Percentiles rank a stretch among this genome's conserved stretches.
These are phyloP conservation scores for Chrysoperla carnea DNA, from an alignment of 1,140 invertebrate genomes.

Conservation along the genomic window DNA sequence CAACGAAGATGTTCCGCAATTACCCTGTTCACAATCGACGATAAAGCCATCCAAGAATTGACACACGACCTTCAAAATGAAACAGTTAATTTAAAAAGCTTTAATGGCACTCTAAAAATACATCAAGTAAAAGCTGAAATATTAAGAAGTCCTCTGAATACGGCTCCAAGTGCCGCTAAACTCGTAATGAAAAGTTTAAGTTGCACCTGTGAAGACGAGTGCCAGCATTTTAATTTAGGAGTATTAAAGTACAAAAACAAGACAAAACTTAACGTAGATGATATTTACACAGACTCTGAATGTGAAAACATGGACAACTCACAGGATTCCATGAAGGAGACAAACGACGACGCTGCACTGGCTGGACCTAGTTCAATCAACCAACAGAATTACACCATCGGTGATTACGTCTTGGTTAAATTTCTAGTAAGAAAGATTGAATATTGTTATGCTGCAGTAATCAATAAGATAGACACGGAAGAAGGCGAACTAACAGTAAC, in stretches of 20 bases:
- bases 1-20: constrained; percentile 7
- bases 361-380: too few species aligned
- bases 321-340: too few species aligned
- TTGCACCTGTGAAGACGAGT: background rate
- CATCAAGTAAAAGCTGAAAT: background rate
- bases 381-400: too few species aligned
- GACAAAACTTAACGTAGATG: too few species aligned
- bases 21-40: constrained; percentile 3
- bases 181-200: too few species aligned
- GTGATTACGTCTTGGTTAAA: too few species aligned
- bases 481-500: constrained; percentile 9
- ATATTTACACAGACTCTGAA: too few species aligned
- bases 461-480: constrained; percentile 5
- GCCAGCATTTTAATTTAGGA: constrained; percentile 1
- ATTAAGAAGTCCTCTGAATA: too few species aligned
- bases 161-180: too few species aligned
- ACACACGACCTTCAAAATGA: constrained; percentile 1
- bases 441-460: constrained; percentile 9
- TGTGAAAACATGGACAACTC: too few species aligned
- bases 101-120: background rate
- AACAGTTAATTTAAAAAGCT: background rate
- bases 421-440: constrained; percentile 6
- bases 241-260: background rate
- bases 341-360: too few species aligned
- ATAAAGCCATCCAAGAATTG: constrained; percentile 1